Percentiles rank a stretch among this genome's conserved stretches.
Conservation (phyloP, 1,140 invertebrate genomes). For the Caenorhabditis inopinata region DNA sequence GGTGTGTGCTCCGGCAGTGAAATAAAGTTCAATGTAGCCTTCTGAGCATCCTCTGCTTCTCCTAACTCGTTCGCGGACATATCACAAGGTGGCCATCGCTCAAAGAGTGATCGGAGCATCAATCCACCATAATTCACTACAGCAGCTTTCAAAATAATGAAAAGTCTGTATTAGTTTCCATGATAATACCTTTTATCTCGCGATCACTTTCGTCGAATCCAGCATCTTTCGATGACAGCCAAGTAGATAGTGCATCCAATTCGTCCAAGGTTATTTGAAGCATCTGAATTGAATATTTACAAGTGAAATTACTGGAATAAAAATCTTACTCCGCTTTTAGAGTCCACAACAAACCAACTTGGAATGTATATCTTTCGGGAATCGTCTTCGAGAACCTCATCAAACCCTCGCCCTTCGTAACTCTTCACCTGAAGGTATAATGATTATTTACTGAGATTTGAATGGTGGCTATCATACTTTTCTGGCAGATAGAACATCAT, state of each 20-base stretch:
- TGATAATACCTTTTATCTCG: constrained; percentile 78
- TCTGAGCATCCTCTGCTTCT: constrained; percentile 49
- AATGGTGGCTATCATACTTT: constrained; percentile 66
- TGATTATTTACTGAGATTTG: background rate
- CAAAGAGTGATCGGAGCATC: constrained; percentile 86
- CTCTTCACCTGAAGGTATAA: constrained; percentile 74
- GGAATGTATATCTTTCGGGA: constrained; percentile 94
- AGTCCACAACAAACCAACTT: constrained; percentile 98
- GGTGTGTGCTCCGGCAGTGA: constrained; percentile 91
- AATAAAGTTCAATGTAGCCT: constrained; percentile 81
- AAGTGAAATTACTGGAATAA: background rate
- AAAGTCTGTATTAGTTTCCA: background rate
- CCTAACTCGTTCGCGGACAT: constrained; percentile 64
- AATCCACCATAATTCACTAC: constrained; percentile 91
- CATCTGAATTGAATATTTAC: constrained; percentile 73
- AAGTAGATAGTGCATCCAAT: constrained; percentile 93
- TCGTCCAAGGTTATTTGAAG: constrained; percentile 96
- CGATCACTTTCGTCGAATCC: constrained; percentile 76
- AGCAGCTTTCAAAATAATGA: constrained; percentile 49
- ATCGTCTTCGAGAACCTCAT: constrained; percentile 87
- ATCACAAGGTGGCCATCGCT: constrained; percentile 81
- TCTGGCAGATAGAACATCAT: constrained; percentile 84
- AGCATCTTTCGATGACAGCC: constrained; percentile 93
- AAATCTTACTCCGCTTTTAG: constrained; percentile 86
- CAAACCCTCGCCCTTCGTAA: constrained; percentile 81